Percentiles rank a stretch among this genome's conserved stretches.
Evolutionary conservation across 53 echinoderm and acorn worm species (phyloP).

Genomic region (Luidia sarsii): DNA sequence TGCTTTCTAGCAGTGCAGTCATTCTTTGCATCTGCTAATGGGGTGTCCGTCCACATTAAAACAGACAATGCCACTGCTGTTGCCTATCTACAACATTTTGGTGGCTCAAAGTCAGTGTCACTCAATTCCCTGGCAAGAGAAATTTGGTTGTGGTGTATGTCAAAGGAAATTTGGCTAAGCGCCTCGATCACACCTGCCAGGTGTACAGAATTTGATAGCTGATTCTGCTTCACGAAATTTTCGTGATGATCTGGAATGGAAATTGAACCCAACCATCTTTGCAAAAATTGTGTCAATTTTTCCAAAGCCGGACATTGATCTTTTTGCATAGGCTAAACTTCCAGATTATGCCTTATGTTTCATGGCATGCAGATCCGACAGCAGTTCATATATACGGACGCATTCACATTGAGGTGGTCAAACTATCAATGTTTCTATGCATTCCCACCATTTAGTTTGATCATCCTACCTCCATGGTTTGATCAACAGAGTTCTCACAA

Average conservation of each 20-base stretch:
- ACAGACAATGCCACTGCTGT: conserved; percentile 23
- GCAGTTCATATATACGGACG: conserved; percentile 45
- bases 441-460: conserved; percentile 26
- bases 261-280: conserved; percentile 13
- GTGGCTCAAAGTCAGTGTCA: conserved; percentile 13
- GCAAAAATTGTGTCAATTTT: background rate
- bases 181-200: conserved; percentile 25
- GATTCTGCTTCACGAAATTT: conserved; percentile 43
- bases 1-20: conserved; percentile 18
- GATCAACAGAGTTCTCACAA: background rate
- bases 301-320: conserved; percentile 31
- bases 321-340: conserved; percentile 62
- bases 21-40: background rate
- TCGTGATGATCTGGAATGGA: conserved; percentile 36
- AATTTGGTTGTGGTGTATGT: conserved; percentile 52
- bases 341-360: conserved; percentile 33
- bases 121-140: conserved; percentile 5
- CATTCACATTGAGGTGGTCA: conserved; percentile 50
- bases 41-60: background rate
- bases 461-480: too few species aligned
- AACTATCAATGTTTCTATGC: too few species aligned
- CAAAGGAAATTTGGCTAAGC: conserved; percentile 24
- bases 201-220: conserved; percentile 7
- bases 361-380: conserved; percentile 49
- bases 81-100: conserved; percentile 7